Percentiles rank a stretch among this genome's conserved stretches.
Evolutionary conservation across 2,888 invertebrate genomes (phyloP).

Genomic region (Coecobrya sp.): DNA sequence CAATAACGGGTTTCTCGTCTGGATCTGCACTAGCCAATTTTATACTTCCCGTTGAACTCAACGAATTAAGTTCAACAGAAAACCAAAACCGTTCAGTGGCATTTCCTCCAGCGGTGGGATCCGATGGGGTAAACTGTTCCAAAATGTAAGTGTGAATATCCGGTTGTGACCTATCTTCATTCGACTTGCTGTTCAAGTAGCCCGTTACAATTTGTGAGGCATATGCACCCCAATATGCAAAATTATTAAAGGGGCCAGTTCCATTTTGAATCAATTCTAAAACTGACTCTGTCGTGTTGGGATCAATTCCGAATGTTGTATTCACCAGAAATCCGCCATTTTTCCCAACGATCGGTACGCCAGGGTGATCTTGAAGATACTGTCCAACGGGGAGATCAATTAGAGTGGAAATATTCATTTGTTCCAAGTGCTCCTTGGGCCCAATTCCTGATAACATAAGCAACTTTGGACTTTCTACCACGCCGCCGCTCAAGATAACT

Average conservation of each 20-base stretch:
- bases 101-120: not conserved
- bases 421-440: constrained; percentile 67
- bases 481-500: constrained; percentile 74
- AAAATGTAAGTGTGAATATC: constrained; percentile 68
- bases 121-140: not conserved
- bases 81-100: constrained; percentile 52
- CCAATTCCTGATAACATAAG: constrained; percentile 79
- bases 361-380: constrained; percentile 79
- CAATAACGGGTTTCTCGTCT: constrained; percentile 72
- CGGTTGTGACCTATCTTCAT: constrained; percentile 64
- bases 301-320: constrained; percentile 63
- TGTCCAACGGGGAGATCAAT: constrained; percentile 79
- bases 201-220: constrained; percentile 71
- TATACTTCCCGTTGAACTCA: constrained; percentile 50
- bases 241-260: constrained; percentile 62
- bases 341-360: constrained; percentile 40
- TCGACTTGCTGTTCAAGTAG: constrained; percentile 62
- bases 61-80: constrained; percentile 31
- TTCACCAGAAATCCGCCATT: constrained; percentile 59
- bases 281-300: constrained; percentile 34
- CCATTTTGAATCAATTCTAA: constrained; percentile 57
- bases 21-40: constrained; percentile 74
- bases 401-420: not conserved
- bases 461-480: constrained; percentile 73
- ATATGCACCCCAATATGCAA: not conserved